Conservation (phyloP, 2,113 vertebrate genomes). For the Rhinopithecus roxellana region DNA sequence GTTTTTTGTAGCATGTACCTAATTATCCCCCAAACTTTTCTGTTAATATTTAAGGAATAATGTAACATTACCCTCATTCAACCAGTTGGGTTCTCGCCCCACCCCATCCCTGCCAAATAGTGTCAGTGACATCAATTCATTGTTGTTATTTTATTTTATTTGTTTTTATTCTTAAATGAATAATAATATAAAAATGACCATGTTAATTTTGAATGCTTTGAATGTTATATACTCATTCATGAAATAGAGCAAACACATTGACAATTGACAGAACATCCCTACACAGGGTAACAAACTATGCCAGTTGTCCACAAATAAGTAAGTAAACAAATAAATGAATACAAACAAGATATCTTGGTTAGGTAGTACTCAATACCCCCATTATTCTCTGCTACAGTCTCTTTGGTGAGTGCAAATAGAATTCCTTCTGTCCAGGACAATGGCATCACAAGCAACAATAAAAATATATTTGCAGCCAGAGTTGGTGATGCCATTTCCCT, state of each 20-base stretch:
- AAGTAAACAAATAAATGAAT: neutral
- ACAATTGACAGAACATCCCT: neutral
- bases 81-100: neutral
- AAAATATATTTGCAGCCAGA: neutral
- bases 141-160: neutral
- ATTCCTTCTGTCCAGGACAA: neutral
- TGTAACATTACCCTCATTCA: neutral
- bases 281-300: neutral
- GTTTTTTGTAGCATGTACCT: neutral
- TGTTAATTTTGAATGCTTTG: slow-evolving; percentile 5
- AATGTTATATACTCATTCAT: neutral
- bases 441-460: slow-evolving; percentile 2
- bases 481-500: neutral
- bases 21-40: neutral
- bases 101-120: neutral
- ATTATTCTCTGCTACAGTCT: neutral
- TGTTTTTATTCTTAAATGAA: neutral
- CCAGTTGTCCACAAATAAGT: neutral
- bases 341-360: neutral
- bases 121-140: neutral
- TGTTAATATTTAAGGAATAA: neutral
- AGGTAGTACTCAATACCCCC: neutral
- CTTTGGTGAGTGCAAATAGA: neutral
- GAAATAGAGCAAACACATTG: neutral
- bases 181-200: neutral